These are phyloP conservation scores for Calameuta idolon DNA, from an alignment of 2,888 invertebrate genomes.

Conservation along the genomic window DNA sequence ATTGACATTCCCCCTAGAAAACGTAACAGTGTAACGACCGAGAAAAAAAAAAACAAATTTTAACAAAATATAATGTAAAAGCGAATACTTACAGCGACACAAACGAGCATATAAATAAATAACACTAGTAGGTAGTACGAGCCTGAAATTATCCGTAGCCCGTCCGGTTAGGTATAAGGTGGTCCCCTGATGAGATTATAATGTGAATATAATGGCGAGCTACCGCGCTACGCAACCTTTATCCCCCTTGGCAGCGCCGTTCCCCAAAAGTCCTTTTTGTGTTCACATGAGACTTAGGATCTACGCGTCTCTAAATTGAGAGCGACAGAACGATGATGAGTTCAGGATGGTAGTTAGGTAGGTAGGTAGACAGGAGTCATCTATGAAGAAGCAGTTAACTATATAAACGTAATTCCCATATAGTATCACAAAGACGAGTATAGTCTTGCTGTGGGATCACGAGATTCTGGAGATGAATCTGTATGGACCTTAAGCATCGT, in stretches of 20 bases:
- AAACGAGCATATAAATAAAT: not conserved
- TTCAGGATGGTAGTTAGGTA: not conserved
- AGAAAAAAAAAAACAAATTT: not conserved
- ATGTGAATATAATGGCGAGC: conserved; percentile 64
- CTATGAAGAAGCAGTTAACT: not conserved
- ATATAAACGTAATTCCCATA: not conserved
- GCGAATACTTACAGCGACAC: not conserved
- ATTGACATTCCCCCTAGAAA: not conserved
- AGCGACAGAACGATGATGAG: not conserved
- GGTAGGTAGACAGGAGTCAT: not conserved
- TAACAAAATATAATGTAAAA: not conserved
- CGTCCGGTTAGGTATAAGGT: conserved; percentile 51
- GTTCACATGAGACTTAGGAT: not conserved
- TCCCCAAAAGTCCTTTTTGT: conserved; percentile 1
- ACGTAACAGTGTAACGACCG: not conserved
- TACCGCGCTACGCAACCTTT: conserved; percentile 58
- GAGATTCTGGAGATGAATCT: not conserved
- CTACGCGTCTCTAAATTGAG: not conserved
- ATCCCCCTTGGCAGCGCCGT: not conserved
- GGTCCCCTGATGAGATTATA: conserved; percentile 63
- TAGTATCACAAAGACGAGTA: not conserved
- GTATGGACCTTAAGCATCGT: not conserved
- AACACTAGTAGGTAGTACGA: conserved; percentile 3
- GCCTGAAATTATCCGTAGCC: conserved; percentile 48
- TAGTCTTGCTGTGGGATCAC: not conserved